Base-by-base conservation (phyloP, 2,888 invertebrate genomes). In the Incurvaria masculella region DNA sequence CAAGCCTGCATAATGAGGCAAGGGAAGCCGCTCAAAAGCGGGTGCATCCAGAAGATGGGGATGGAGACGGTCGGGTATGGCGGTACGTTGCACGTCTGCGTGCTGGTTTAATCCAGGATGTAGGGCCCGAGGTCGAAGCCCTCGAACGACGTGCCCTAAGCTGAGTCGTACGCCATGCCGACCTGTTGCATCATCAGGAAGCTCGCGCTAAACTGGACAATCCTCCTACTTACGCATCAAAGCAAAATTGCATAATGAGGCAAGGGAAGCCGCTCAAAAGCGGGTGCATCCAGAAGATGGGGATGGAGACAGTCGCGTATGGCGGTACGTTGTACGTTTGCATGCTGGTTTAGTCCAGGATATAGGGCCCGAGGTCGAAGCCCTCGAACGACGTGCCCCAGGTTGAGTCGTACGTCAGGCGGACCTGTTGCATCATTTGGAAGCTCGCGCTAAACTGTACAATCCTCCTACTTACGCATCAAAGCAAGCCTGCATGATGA, bases 321-420 rank as follows among this genome's bases (percentile, higher is more conserved):
- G 72, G 69, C 1, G 66, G 69, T 41, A 84, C 72, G 39, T 69
- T 70, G 49, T 83, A 83, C 54, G 83, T 82, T 59, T 82, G 80
- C 21, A 55, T 59, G 2, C 72, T 71, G 40, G 57, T 53, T 54
- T 72, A 83, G 55, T 86, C 85, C 49, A 85, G 59, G 0, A 85
- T 85, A 56, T 85, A 86, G 0, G 86, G 86, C 83, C 84, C 86
- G 44, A 81, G 60, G 20, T 79, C 69, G 0, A 76, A 75, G 4
- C 70, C 55, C 10, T 63, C 63, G 51, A 61, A 73, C 18, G 61
- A 59, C 1, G 81, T 80, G 2, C 82, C 80, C 80, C 84, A 78
- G 10, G 83, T 81, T 48, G 81, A 80, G 56, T 85, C 85, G 56
- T 82, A 85, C 2, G 58, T 53, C 45, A 84, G 61, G 2, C 73